Conservation (phyloP, 2,888 invertebrate genomes). For the Eumerus sabulonum region DNA sequence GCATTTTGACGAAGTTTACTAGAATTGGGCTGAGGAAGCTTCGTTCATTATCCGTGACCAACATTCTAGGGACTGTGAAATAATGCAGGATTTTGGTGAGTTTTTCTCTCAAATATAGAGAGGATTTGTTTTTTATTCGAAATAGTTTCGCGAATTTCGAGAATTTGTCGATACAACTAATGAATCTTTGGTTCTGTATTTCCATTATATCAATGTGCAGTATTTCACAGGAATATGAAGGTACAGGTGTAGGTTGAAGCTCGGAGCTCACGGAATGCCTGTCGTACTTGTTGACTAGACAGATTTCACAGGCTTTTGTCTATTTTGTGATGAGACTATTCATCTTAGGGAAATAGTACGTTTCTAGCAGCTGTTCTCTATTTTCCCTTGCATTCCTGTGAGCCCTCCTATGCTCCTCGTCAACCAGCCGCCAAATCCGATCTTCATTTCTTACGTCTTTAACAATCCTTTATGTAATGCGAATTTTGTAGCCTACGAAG, state of each 20-base stretch:
- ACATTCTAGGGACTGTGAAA: too few relatives aligned
- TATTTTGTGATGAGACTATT: constrained; percentile 6
- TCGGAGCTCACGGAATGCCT: not conserved
- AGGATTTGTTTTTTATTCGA: constrained; percentile 47
- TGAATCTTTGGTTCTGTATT: too few relatives aligned
- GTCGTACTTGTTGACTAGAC: constrained; percentile 9
- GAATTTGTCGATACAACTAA: too few relatives aligned
- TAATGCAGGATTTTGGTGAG: too few relatives aligned
- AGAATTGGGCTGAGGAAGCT: constrained; percentile 16
- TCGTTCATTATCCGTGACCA: constrained; percentile 55
- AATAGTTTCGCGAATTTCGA: too few relatives aligned
- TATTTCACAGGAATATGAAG: too few relatives aligned
- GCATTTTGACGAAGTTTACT: constrained; percentile 15
- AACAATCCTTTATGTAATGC: constrained; percentile 20
- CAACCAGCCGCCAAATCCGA: constrained; percentile 30
- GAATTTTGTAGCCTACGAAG: constrained; percentile 38
- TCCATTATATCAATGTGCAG: too few relatives aligned
- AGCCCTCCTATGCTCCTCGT: constrained; percentile 27
- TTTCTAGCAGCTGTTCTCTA: constrained; percentile 13
- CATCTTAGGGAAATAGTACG: constrained; percentile 17
- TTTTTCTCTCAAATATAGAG: too few relatives aligned
- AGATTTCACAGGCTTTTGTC: constrained; percentile 15
- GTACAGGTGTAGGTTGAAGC: constrained; percentile 21
- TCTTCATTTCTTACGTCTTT: constrained; percentile 21
- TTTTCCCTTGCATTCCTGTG: constrained; percentile 20